Percentiles rank a stretch among this genome's conserved stretches.
phyloP scores from a whole-genome alignment of 2,113 vertebrate species.

The Heterotilapia buettikoferi region DNA sequence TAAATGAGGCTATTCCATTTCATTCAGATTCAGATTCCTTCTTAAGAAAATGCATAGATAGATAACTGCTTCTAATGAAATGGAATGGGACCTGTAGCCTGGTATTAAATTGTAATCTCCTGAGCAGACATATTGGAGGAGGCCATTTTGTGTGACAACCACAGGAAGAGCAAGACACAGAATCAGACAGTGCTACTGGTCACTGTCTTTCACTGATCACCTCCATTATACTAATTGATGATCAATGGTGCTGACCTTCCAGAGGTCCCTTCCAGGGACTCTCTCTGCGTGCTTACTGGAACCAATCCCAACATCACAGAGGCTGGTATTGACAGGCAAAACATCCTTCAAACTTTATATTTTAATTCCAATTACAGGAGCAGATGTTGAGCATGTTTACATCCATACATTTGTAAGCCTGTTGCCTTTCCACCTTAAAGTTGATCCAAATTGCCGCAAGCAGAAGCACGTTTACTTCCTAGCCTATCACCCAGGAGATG shows the following conservation, averaged over 20 bases:
- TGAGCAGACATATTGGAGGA: constrained; percentile 33
- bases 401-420: neutral
- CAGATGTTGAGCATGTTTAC: neutral
- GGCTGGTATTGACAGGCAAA: neutral
- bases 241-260: constrained; percentile 54
- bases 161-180: constrained; percentile 51
- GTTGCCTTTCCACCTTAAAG: neutral
- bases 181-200: constrained; percentile 21
- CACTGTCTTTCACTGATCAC: constrained; percentile 37
- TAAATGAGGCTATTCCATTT: constrained; percentile 13
- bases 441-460: neutral
- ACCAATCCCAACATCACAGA: neutral
- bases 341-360: neutral
- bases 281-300: constrained; percentile 9
- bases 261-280: neutral
- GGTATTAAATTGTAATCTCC: constrained; percentile 31
- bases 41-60: neutral
- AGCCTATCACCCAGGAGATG: constrained; percentile 29
- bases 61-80: neutral
- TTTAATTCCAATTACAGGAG: neutral
- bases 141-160: constrained; percentile 73
- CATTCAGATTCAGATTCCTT: neutral
- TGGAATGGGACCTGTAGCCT: constrained; percentile 8
- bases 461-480: constrained; percentile 30
- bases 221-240: constrained; percentile 36